Base-by-base conservation (phyloP, 2,797 vertebrate species). In the Tinamus major region DNA sequence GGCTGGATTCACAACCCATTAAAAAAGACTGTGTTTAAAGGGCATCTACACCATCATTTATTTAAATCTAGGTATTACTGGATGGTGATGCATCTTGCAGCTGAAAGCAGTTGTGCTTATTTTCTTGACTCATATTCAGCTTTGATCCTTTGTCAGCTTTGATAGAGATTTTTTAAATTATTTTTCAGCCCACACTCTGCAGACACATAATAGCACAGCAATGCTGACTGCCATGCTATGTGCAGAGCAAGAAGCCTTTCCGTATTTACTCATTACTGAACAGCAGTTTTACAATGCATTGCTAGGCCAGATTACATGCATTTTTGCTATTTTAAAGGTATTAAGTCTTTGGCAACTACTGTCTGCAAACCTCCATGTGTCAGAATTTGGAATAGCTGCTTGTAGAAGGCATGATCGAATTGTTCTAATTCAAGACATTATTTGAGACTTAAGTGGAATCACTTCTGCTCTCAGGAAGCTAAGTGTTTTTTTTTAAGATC, bases 331-430 rank as follows among this genome's bases (percentile, higher is more conserved):
- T 68, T 39, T 76, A 23, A 56, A 65, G 9, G 17, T 53, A 27
- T 58, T 9, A 23, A 63, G 21, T 31, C 11, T 62, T 39, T 26
- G 11, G 23, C 35, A 71, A 35, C 0, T 0, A 10, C n/a, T 41
- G 85, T 78, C 9, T 63, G 33, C 68, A 64, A 41, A 29, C 14
- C n/a, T n/a, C n/a, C n/a, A n/a, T n/a, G n/a, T n/a, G n/a, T n/a
- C n/a, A 37, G 1, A 7, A 37, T 62, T 21, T 33, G 46, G 37
- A 85, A 29, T 4, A 70, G 46, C 7, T 53, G 4, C 46, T 83
- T 33, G 18, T 64, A 75, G 6, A 9, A 71, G 44, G 16, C 56
- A 59, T 19, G 61, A 69, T 11, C 44, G 39, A 18, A 18, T 5
- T 37, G 29, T 49, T 39, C 62, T 26, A 33, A 20, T 7, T 15